Percentiles rank a stretch among this genome's conserved stretches.
Conservation (phyloP, 2,113 vertebrate genomes). For the Silurus glanis region DNA sequence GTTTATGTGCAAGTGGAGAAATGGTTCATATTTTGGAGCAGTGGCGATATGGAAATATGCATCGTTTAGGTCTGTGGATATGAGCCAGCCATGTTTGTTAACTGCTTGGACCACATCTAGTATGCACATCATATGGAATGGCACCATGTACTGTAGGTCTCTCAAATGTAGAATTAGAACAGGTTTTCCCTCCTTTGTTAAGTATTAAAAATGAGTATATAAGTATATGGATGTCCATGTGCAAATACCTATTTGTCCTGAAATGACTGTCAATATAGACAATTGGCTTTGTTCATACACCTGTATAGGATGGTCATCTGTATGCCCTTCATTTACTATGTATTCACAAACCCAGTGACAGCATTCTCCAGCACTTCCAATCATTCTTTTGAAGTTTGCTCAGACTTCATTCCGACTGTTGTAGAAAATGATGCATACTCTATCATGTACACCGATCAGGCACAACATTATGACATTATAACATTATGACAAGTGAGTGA, state of each 20-base stretch:
- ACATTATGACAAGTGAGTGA: not conserved
- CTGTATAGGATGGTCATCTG: not conserved
- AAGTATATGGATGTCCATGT: too few species aligned
- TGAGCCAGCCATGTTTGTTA: not conserved
- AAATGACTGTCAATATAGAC: not conserved
- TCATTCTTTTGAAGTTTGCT: not conserved
- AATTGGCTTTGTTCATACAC: not conserved
- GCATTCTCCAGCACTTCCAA: not conserved
- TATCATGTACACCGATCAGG: not conserved
- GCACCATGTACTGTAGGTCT: not conserved
- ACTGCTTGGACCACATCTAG: not conserved
- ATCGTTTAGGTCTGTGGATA: not conserved
- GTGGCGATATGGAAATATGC: not conserved
- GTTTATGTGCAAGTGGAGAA: not conserved
- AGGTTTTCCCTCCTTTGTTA: not conserved
- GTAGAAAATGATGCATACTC: not conserved
- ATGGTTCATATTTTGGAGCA: not conserved
- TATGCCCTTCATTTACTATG: not conserved
- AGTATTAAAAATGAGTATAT: not conserved
- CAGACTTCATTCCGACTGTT: not conserved
- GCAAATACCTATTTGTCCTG: not conserved
- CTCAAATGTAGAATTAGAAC: not conserved
- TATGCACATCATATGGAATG: not conserved
- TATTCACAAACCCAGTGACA: not conserved
- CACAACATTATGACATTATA: too few species aligned